Evolutionary conservation across 37 sponge, comb jelly and placozoan species (phyloP), one percentile per base, ranked within the genome.

Genomic region (Spongilla lacustris): DNA sequence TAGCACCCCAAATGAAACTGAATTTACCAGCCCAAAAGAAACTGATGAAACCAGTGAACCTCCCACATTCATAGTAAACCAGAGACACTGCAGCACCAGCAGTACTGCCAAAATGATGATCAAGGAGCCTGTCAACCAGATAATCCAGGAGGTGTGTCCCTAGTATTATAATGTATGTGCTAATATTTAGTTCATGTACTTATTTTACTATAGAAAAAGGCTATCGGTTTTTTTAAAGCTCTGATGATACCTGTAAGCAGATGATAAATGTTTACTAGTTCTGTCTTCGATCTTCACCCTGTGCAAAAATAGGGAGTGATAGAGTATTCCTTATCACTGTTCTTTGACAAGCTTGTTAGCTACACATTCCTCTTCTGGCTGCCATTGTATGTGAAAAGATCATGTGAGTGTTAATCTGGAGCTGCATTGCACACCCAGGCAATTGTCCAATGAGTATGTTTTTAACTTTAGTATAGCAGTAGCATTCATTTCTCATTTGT

Each of bases 341-440:
- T 96, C 82, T 93, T 91, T 69, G 70, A 73, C 67, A 96, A 96
- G 49, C 76, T 94, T 35, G 95, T 96, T 68, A 69, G 86, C 58
- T 96, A 96, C 76, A 91, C 95, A 17, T 93, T 96, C 81, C 89
- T 96, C 74, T 93, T 84, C 74, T 96, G 96, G 96, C 90, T 96
- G 2, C 96, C 96, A 24, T 85, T 82, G 71, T 96, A 89, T 72
- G 75, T 95, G 33, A 89, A 77, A 19, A 85, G 80, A 69, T 36
- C 72, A 29, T 32, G 82, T 81, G 25, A 75, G 82, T 35, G 26
- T 19, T 37, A 3, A 35, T 75, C 10, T 33, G 9, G 12, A 75
- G n/a, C n/a, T n/a, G n/a, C n/a, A n/a, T n/a, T n/a, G n/a, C n/a
- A n/a, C n/a, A n/a, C n/a, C n/a, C n/a, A n/a, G n/a, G n/a, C 31